These are phyloP conservation scores for Pachymerium ferrugineum DNA, from an alignment of 2,888 invertebrate species.

Conservation along the genomic window DNA sequence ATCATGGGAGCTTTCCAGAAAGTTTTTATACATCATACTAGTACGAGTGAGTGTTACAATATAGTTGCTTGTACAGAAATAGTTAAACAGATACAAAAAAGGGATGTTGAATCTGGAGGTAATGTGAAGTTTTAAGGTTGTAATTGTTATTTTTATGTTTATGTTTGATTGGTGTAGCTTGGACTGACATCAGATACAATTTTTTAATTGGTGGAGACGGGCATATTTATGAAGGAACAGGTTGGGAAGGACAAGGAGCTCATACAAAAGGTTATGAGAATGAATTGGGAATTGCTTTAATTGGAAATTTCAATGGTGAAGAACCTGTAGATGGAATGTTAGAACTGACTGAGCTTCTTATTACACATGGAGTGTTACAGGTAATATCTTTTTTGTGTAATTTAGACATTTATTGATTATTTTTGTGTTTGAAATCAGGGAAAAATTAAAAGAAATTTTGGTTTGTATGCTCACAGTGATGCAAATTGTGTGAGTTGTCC, in stretches of 20 bases:
- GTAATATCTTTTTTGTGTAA: neutral
- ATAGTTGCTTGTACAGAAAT: neutral
- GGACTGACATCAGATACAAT: constrained; percentile 1
- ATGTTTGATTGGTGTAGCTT: too few species aligned
- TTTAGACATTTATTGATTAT: neutral
- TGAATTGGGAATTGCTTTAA: neutral
- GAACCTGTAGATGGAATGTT: neutral
- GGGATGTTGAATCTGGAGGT: constrained; percentile 10
- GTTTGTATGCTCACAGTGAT: neutral
- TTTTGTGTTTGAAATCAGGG: neutral
- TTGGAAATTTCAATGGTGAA: neutral
- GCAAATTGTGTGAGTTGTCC: neutral
- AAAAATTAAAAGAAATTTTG: constrained; percentile 1
- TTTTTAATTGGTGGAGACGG: neutral
- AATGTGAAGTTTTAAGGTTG: neutral
- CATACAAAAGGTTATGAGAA: neutral
- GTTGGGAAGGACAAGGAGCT: constrained; percentile 7
- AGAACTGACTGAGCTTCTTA: neutral
- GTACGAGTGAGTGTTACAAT: neutral
- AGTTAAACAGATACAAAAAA: neutral
- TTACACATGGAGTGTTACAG: neutral
- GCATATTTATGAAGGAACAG: neutral
- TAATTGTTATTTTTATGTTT: neutral
- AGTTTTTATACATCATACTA: neutral
- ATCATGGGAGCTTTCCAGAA: neutral